Percentiles rank a stretch among this genome's conserved stretches.
Conservation (phyloP, 2,113 vertebrate genomes). For the Alouatta palliata region DNA sequence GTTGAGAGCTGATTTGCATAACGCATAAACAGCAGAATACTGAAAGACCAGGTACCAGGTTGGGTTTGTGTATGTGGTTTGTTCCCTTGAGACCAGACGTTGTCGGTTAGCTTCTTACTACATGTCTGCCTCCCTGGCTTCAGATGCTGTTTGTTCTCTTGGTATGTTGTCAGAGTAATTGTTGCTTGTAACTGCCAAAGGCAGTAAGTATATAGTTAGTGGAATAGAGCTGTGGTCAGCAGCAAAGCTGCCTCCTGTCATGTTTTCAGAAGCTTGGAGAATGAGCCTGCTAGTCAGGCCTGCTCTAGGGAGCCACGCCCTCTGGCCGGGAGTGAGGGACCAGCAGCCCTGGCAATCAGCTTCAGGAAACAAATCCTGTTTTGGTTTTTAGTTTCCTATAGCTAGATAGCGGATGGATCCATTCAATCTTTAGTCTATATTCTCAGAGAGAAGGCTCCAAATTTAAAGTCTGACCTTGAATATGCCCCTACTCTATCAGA, state of each 20-base stretch:
- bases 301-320: background rate
- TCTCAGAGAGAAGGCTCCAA: background rate
- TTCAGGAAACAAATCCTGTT: background rate
- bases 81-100: conserved; percentile 5
- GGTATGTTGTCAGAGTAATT: background rate
- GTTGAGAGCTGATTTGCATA: background rate
- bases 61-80: background rate
- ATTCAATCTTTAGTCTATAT: background rate
- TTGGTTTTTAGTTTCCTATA: background rate
- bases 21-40: background rate
- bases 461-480: background rate
- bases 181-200: background rate
- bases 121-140: conserved; percentile 8
- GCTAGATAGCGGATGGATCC: background rate
- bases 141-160: background rate
- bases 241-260: background rate
- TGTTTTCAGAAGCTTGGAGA: background rate
- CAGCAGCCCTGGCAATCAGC: background rate
- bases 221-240: background rate
- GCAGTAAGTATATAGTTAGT: background rate
- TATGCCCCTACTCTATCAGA: background rate
- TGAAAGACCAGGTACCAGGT: background rate
- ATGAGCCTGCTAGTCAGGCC: background rate
- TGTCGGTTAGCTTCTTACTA: background rate
- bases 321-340: background rate